A percentile compares a stretch with the other conserved stretches of the same genome.
These are phyloP conservation scores for Ophiothrix spiculata DNA, from an alignment of 35 echinoderm and acorn worm species.

Conservation along the genomic window DNA sequence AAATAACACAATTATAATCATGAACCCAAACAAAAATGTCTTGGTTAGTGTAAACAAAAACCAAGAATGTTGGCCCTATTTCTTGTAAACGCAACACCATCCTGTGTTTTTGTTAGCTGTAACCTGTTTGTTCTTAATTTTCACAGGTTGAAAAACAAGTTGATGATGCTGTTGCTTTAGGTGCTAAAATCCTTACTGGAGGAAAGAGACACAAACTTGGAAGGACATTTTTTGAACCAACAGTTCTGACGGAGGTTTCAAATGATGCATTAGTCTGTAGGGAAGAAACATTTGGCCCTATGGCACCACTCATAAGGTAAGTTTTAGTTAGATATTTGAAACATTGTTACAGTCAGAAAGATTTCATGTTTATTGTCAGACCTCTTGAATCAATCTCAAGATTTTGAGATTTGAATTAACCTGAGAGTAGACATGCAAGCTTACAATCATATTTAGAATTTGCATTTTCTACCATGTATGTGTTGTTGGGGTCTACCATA, in stretches of 20 bases:
- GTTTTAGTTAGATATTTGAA: background rate
- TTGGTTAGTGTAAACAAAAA: too few species aligned
- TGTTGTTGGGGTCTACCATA: too few species aligned
- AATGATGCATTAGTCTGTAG: conserved; percentile 64
- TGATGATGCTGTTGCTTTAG: conserved; percentile 60
- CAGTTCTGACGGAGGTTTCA: conserved; percentile 64
- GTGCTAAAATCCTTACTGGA: conserved; percentile 73
- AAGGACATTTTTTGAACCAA: conserved; percentile 71
- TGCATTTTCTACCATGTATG: too few species aligned
- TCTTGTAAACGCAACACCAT: background rate
- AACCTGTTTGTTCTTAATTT: background rate
- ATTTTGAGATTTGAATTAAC: too few species aligned
- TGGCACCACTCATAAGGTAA: conserved; percentile 87
- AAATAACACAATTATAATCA: too few species aligned
- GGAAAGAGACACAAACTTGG: conserved; percentile 75
- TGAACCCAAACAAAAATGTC: too few species aligned
- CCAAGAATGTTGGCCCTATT: too few species aligned
- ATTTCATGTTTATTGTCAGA: too few species aligned
- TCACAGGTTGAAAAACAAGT: conserved; percentile 78
- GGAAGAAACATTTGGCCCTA: conserved; percentile 95
- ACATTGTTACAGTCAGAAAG: too few species aligned
- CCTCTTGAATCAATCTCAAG: too few species aligned
- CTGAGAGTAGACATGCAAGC: too few species aligned
- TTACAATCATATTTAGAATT: too few species aligned
- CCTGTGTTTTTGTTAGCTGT: background rate